phyloP scores from a whole-genome alignment of 2,113 vertebrate species.

The Meles meles region DNA sequence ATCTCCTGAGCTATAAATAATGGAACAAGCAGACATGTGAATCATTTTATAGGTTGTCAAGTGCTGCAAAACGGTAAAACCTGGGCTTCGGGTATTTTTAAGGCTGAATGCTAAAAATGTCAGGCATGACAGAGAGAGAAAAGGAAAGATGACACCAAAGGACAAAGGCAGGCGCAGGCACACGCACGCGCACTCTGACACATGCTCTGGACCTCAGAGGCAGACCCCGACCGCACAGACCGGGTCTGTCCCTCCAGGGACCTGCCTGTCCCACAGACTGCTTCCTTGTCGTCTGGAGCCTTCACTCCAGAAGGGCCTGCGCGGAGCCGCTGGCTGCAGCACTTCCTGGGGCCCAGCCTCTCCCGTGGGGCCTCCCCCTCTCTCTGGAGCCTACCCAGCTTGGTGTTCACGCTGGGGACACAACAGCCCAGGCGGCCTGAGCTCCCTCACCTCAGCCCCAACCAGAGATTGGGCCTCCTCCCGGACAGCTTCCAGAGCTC shows the following conservation, averaged over 20 bases:
- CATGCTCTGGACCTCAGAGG: neutral
- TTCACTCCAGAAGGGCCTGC: neutral
- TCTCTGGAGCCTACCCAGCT: neutral
- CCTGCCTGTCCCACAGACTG: neutral
- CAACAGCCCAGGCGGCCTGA: neutral
- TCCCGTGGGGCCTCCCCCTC: neutral
- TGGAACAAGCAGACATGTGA: neutral
- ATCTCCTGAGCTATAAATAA: neutral
- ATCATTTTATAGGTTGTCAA: neutral
- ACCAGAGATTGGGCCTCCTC: neutral
- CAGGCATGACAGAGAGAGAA: neutral
- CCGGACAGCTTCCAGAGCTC: neutral
- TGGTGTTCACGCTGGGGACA: neutral
- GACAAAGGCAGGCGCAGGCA: neutral
- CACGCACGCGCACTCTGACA: neutral
- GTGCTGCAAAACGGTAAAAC: neutral
- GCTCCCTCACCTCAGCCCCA: neutral
- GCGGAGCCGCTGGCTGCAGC: rapidly evolving
- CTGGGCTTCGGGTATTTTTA: neutral
- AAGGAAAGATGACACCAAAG: neutral
- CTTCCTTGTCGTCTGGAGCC: neutral
- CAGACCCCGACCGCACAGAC: neutral
- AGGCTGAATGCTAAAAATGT: neutral
- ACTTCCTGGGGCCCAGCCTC: neutral
- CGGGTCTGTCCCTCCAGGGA: neutral